Evolutionary conservation across 2,888 invertebrate species (phyloP).

Genomic region (Hirtodrosophila cameraria): DNA sequence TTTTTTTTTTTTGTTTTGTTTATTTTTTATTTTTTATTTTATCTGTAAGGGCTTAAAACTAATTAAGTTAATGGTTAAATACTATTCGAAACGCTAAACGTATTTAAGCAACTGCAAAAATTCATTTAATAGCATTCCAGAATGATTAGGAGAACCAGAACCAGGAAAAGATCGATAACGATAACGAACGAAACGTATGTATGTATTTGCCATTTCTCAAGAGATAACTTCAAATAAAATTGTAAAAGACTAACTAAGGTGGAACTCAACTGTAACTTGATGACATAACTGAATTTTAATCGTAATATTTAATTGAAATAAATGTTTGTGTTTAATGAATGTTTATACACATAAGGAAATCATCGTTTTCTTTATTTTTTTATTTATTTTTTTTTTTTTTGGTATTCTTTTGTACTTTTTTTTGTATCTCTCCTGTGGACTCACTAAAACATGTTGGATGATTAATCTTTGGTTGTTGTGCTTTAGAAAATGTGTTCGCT

Average conservation of each 20-base stretch:
- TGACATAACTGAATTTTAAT: conserved; percentile 72
- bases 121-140: conserved; percentile 66
- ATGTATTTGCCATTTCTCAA: conserved; percentile 33
- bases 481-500: conserved; percentile 49
- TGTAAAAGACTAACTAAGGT: conserved; percentile 64
- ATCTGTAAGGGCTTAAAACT: conserved; percentile 58
- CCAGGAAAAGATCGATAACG: conserved; percentile 25
- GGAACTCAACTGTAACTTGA: conserved; percentile 73
- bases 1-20: conserved; percentile 69
- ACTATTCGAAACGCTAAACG: conserved; percentile 47
- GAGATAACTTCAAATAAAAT: conserved; percentile 63
- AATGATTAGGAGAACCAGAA: conserved; percentile 41
- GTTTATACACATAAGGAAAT: conserved; percentile 24
- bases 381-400: neutral
- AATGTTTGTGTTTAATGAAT: conserved; percentile 59
- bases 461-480: conserved; percentile 84
- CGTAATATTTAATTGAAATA: conserved; percentile 57
- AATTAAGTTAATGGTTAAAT: conserved; percentile 62
- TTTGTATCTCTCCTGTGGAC: conserved; percentile 56
- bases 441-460: conserved; percentile 37
- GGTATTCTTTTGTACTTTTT: conserved; percentile 32
- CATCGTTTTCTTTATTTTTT: conserved; percentile 1
- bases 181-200: conserved; percentile 25
- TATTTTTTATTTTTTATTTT: conserved; percentile 76
- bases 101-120: conserved; percentile 47